Evolutionary conservation across 1,140 invertebrate species (phyloP), one percentile per base, ranked within the genome.

Genomic region (Trichonephila clavipes): DNA sequence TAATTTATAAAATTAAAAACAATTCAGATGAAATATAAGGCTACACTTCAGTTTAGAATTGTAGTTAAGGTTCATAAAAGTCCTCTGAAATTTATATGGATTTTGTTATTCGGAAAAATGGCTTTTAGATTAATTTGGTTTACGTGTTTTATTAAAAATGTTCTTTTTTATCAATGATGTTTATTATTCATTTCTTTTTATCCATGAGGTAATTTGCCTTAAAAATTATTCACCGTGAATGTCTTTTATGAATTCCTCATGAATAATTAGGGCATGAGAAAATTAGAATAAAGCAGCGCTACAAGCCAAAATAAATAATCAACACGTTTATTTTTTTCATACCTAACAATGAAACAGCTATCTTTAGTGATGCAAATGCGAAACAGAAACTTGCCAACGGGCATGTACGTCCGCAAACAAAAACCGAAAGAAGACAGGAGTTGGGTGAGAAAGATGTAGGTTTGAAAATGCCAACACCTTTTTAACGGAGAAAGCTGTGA

Each of bases 401-500:
- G 28, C 66, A 64, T 64, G 62, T 18, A 19, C 72, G 16, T 40
- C 82, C 44, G 51, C 82, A 58, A 58, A 85, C 5, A 85, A 77
- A 77, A 77, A 77, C 18, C 19, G 7, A 77, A 85, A 85, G 51
- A 51, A 14, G 58, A 85, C 44, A 85, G 44, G 44, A 85, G 58
- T 58, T 85, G 16, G 44, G 19, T 85, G 44, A 85, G 58, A 59
- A 85, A 85, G 24, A 58, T 59, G 82, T 85, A 85, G 58, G 82
- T 40, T 85, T n/a, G 40, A 85, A 77, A 51, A 21, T 69, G 87
- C 62, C 40, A 88, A 88, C 64, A 88, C 87, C 87, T 87, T 87
- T 87, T 87, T 87, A 87, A 28, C 59, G 51, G 40, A 19, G 87
- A 88, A 88, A 72, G 34, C 59, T n/a, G 21, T 10, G 40, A 88